These are phyloP conservation scores for Lacerta bilineata DNA, from an alignment of 2,797 vertebrate genomes.

Conservation along the genomic window DNA sequence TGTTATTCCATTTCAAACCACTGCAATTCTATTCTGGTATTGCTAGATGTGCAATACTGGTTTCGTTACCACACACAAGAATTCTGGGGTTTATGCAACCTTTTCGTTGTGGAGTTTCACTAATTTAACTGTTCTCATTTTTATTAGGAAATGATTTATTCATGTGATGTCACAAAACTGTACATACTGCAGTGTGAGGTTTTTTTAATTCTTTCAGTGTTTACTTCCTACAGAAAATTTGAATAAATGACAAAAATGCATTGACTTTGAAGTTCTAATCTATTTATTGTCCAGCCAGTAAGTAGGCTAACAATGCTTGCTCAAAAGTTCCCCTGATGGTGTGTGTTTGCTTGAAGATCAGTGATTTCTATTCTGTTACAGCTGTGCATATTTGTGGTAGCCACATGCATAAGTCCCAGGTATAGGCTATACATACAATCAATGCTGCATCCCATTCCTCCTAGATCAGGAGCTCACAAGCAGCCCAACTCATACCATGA, in stretches of 20 bases:
- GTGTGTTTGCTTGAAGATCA: neutral
- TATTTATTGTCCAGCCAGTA: conserved; percentile 65
- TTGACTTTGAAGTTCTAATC: conserved; percentile 78
- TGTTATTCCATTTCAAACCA: conserved; percentile 69
- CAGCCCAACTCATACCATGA: neutral
- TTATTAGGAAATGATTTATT: conserved; percentile 83
- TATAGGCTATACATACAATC: neutral
- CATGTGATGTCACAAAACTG: conserved; percentile 84
- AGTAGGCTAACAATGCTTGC: neutral
- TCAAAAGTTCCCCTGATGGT: neutral
- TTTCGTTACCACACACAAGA: conserved; percentile 76
- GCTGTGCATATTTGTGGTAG: neutral
- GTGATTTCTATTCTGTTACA: neutral
- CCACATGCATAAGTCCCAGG: neutral
- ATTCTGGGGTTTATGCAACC: conserved; percentile 79
- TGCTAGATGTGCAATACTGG: conserved; percentile 70
- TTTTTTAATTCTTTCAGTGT: conserved; percentile 87
- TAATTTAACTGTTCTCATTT: conserved; percentile 82
- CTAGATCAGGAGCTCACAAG: neutral
- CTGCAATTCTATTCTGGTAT: conserved; percentile 64
- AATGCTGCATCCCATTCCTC: neutral
- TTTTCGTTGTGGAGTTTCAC: conserved; percentile 79
- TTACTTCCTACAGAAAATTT: conserved; percentile 87
- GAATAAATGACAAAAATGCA: conserved; percentile 87
- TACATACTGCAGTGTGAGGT: conserved; percentile 85